These are phyloP conservation scores for Mormyrops boulengeri DNA, from an alignment of 2,797 vertebrate genomes.

Conservation along the genomic window DNA sequence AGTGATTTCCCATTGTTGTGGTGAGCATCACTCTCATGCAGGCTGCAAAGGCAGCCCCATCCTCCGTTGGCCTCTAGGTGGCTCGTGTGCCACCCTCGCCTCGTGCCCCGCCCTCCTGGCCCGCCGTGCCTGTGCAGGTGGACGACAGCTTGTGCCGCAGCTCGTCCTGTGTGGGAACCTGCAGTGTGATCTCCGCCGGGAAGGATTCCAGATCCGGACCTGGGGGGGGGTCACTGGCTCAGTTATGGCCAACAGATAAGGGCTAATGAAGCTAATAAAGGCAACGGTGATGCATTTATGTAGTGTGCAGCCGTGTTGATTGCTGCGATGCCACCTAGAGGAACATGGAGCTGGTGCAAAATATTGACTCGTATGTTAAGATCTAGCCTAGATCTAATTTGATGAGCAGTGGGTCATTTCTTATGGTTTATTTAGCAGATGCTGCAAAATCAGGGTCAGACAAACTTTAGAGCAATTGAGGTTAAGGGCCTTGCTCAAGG, in stretches of 20 bases:
- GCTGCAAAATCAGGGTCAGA: neutral
- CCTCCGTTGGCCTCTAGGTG: constrained; percentile 23
- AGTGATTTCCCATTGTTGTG: neutral
- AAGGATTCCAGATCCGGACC: constrained; percentile 65
- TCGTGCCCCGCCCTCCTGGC: constrained; percentile 71
- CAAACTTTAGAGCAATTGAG: neutral
- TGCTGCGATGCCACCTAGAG: neutral
- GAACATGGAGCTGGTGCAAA: neutral
- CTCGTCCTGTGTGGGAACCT: constrained; percentile 74
- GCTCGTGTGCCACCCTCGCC: constrained; percentile 61
- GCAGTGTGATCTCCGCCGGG: constrained; percentile 72
- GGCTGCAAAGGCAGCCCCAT: neutral
- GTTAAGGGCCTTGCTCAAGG: neutral
- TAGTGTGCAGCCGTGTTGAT: neutral
- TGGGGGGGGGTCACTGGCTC: constrained; percentile 32
- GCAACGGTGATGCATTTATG: neutral
- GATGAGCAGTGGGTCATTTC: neutral
- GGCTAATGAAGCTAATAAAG: neutral
- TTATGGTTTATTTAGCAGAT: neutral
- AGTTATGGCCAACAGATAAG: neutral
- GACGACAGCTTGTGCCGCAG: constrained; percentile 70
- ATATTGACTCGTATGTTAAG: neutral
- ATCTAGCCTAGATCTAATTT: neutral
- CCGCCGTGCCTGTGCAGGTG: constrained; percentile 65
- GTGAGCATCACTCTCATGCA: neutral